phyloP scores from a whole-genome alignment of 2,888 invertebrate species.

The Limnephilus lunatus region DNA sequence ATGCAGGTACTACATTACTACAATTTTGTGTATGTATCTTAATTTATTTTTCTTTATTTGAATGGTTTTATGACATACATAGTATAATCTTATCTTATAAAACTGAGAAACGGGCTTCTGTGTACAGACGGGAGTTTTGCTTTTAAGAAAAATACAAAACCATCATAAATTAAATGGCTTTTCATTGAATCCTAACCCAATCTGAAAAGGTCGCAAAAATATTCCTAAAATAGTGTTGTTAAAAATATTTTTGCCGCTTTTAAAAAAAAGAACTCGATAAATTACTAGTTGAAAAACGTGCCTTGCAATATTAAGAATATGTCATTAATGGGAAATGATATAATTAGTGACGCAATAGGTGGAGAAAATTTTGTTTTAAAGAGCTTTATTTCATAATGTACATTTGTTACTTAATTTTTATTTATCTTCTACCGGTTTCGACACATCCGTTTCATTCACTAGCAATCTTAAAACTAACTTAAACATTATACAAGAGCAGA shows the following conservation, averaged over 20 bases:
- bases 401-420: too few relatives aligned
- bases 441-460: too few relatives aligned
- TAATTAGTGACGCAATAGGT: too few relatives aligned
- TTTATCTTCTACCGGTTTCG: too few relatives aligned
- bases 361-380: too few relatives aligned
- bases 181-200: conserved; percentile 14
- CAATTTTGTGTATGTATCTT: not conserved
- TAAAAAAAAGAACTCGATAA: not conserved
- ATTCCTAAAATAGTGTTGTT: not conserved
- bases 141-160: conserved; percentile 54
- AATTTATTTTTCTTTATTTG: not conserved
- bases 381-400: too few relatives aligned
- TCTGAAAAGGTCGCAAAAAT: not conserved
- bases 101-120: not conserved
- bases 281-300: not conserved
- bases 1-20: not conserved
- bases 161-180: conserved; percentile 46
- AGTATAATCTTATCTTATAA: not conserved
- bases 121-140: conserved; percentile 52
- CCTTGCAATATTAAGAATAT: not conserved
- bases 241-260: not conserved
- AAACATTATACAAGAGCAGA: too few relatives aligned
- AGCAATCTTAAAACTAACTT: too few relatives aligned
- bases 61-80: not conserved
- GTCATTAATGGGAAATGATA: not conserved